Base-by-base conservation (phyloP, 2,113 vertebrate genomes). In the Halcyon senegalensis region DNA sequence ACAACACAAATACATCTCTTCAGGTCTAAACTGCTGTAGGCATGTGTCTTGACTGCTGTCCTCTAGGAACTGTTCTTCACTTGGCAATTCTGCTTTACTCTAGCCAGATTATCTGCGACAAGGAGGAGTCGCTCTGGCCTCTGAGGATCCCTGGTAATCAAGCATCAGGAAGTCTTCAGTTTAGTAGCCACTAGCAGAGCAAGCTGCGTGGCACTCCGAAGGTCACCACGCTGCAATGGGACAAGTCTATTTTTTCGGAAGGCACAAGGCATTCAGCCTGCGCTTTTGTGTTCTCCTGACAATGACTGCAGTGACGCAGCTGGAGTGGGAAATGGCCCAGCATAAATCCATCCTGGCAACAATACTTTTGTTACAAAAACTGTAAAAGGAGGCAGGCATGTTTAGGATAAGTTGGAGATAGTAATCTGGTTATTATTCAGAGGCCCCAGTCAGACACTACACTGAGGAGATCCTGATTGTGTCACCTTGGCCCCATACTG, bases 321-420 rank as follows among this genome's bases (percentile, higher is more conserved):
- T 94, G 94, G 96, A 95, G 89, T 96, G 96, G 96, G 96, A 97
- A 97, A 94, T 96, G 96, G 96, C 91, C 95, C 93, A 94, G 95
- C 95, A 95, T 97, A 96, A 96, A 97, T 96, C 95, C 89, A 94
- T 94, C 96, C 92, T 93, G 94, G 92, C 87, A 84, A 97, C 96
- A 97, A 96, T 95, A 79, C 92, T n/a, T 58, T 11, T 58, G 81
- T 72, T 94, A 95, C 81, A 89, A 92, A 87, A 95, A 84, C 87
- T 89, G 78, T 89, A 85, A 85, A 93, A 95, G 78, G 77, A 96
- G 93, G 95, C 93, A 87, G 94, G 81, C 93, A 82, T 96, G 96
- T 96, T 96, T 96, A 95, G 95, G 91, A 48, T 93, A 96, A 96
- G 15, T 0, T 56, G 25, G 74, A 96, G 96, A 97, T 96, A 94